Base-by-base conservation (phyloP, 2,113 vertebrate genomes). In the Falcunculus frontatus region DNA sequence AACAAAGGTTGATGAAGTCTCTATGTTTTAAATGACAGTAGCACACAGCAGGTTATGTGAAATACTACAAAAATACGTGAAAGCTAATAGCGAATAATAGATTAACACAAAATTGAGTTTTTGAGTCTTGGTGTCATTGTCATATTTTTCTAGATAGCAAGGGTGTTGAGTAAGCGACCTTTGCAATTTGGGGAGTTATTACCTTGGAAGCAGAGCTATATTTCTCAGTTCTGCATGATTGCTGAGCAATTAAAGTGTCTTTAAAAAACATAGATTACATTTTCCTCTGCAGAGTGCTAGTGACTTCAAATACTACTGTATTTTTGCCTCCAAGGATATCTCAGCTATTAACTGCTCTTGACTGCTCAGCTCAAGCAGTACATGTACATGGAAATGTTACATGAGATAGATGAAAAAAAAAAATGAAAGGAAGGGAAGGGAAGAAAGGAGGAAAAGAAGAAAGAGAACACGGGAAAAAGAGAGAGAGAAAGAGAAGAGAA, bases 151-250 rank as follows among this genome's bases (percentile, higher is more conserved):
- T 59, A 93, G 16, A 63, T 62, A 93, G 59, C 53, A 89, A 84
- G 59, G 47, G 17, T 93, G 70, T 37, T 84, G 75, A 85, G 55
- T 87, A 65, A 75, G 32, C 2, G 25, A 72, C 47, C 74, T 95
- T 82, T 92, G 55, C n/a, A 83, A 91, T 95, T 92, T 93, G n/a
- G 56, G 37, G 67, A 96, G 32, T 89, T 91, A 69, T 42, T 94
- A 77, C 85, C 59, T 56, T 94, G 80, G 72, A 96, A 86, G 52
- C 35, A 89, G 86, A 75, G 85, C 64, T 94, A 11, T 87, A 63
- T 96, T 96, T 95, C 85, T 93, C 42, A 88, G 89, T 95, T 95
- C 67, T 94, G 89, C 85, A 83, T 73, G 83, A 95, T 78, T 94
- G 84, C 59, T 94, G 64, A 84, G 49, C 60, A 96, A 96, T 93